Evolutionary conservation across 2,113 vertebrate genomes (phyloP).

Genomic region (Psophia crepitans): DNA sequence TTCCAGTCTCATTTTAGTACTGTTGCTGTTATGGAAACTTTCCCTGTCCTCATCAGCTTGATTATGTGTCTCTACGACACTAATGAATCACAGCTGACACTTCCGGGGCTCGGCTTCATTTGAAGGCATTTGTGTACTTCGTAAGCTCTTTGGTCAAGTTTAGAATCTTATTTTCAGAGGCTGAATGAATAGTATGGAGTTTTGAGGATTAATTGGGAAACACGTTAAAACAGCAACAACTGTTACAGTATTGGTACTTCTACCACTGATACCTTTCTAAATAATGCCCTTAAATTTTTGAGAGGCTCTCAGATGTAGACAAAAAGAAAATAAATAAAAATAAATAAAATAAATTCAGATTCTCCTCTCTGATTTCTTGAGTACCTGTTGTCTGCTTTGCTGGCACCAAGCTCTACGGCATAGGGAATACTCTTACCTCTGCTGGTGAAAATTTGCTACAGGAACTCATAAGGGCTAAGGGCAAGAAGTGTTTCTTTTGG

Average conservation of each 20-base stretch:
- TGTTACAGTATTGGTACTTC: background rate
- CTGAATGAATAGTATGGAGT: background rate
- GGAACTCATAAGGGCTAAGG: background rate
- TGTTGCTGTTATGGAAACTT: constrained; percentile 34
- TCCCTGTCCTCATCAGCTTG: constrained; percentile 1
- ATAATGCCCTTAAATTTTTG: background rate
- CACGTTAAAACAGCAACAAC: accelerated
- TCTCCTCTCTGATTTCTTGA: background rate
- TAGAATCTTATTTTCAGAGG: background rate
- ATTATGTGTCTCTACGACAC: background rate
- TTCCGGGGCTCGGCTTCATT: background rate
- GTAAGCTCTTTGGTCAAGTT: background rate
- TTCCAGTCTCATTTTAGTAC: constrained; percentile 7
- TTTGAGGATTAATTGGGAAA: background rate
- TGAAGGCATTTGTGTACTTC: background rate
- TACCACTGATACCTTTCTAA: background rate
- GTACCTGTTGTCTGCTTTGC: background rate
- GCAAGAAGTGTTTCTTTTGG: background rate
- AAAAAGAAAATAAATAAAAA: background rate
- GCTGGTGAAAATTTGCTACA: background rate
- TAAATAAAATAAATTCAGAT: background rate
- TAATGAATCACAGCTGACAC: constrained; percentile 26
- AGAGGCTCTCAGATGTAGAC: background rate
- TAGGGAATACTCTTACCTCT: background rate
- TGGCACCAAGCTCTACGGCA: background rate